These are phyloP conservation scores for Chelonoidis abingdonii DNA, from an alignment of 2,113 vertebrate genomes.

Conservation along the genomic window DNA sequence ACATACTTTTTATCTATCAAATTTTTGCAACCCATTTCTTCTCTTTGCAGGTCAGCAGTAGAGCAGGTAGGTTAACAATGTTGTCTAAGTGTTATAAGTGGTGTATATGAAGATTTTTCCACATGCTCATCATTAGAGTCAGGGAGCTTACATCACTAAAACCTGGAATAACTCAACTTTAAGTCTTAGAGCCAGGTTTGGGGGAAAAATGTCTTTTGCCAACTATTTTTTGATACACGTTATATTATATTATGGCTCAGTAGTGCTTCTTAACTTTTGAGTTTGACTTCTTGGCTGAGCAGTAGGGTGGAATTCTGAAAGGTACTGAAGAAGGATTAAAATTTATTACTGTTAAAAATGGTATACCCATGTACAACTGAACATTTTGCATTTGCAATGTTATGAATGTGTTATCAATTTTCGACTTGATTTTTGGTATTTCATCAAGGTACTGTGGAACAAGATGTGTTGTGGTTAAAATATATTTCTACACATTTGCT, in stretches of 20 bases:
- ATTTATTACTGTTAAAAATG: too few species aligned
- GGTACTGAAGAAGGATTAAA: too few species aligned
- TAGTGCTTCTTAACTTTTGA: too few species aligned
- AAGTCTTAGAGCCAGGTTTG: too few species aligned
- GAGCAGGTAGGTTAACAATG: neutral
- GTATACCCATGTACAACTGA: too few species aligned
- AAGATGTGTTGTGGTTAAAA: neutral
- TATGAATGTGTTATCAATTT: neutral
- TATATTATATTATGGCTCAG: too few species aligned
- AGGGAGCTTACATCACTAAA: neutral
- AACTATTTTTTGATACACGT: too few species aligned
- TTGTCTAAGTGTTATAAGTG: neutral
- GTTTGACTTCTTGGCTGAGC: too few species aligned
- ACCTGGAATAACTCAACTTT: too few species aligned
- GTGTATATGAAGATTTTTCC: neutral
- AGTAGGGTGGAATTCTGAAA: too few species aligned
- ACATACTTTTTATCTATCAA: neutral
- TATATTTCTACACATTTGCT: neutral
- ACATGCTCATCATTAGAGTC: neutral
- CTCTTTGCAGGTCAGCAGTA: neutral
- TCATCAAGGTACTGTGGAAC: neutral
- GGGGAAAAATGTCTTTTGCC: too few species aligned
- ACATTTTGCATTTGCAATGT: neutral
- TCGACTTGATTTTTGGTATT: neutral
- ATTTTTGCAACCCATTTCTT: neutral